Conservation (phyloP, 2,888 invertebrate genomes). For the Calliopum simillimum region DNA sequence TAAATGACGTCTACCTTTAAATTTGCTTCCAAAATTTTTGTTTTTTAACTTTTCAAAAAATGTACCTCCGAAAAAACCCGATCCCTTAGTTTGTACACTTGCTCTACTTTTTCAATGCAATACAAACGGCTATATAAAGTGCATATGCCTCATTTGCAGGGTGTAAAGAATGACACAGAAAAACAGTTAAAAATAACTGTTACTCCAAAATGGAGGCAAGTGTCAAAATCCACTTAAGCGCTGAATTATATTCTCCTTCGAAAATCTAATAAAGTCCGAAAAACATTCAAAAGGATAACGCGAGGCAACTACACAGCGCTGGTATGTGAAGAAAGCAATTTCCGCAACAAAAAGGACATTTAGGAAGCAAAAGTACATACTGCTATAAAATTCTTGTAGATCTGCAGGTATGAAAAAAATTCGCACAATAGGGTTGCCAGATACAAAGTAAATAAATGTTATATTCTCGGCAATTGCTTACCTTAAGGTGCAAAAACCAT, state of each 20-base stretch:
- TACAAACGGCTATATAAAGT: no score
- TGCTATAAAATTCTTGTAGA: slow-evolving; percentile 14
- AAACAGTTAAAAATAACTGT: slow-evolving; percentile 14
- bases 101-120: no score
- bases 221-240: slow-evolving; percentile 35
- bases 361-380: not conserved
- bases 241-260: slow-evolving; percentile 35
- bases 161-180: slow-evolving; percentile 38
- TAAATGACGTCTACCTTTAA: no score
- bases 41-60: no score
- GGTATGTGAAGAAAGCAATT: slow-evolving; percentile 35
- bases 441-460: no score
- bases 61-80: no score
- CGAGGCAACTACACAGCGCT: not conserved
- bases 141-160: no score
- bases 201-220: slow-evolving; percentile 10
- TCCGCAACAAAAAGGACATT: slow-evolving; percentile 3
- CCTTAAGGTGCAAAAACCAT: no score
- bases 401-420: slow-evolving; percentile 11
- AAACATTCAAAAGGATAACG: slow-evolving; percentile 1
- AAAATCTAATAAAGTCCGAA: slow-evolving; percentile 35
- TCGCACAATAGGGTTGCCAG: slow-evolving; percentile 3
- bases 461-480: no score
- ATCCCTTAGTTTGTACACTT: no score
- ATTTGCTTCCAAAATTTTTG: no score